Conservation (phyloP, 2,888 invertebrate genomes). For the Torymus texanus region DNA sequence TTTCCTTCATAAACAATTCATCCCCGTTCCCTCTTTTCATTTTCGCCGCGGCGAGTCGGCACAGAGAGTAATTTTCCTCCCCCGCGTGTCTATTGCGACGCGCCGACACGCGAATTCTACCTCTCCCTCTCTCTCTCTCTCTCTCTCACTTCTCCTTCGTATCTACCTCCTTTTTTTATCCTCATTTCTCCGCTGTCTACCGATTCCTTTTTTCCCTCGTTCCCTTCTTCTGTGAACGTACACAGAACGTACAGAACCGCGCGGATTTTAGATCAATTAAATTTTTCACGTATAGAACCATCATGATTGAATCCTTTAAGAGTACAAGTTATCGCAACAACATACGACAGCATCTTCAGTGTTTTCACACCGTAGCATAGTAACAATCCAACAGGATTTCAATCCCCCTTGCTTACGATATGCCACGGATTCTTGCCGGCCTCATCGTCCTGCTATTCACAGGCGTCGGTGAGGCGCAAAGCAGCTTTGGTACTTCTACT, state of each 20-base stretch:
- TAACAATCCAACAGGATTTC: too few species aligned
- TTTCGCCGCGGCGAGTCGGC: not conserved
- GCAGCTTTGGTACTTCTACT: slow-evolving; percentile 50
- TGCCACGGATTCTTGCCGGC: not conserved
- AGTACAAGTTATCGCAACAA: too few species aligned
- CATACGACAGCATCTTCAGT: not conserved
- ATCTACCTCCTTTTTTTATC: not conserved
- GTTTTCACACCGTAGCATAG: not conserved
- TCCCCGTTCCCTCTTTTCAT: slow-evolving; percentile 16
- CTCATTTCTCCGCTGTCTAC: not conserved
- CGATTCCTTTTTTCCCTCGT: too few species aligned
- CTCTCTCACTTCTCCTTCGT: slow-evolving; percentile 10
- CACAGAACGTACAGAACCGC: too few species aligned
- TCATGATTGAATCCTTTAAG: too few species aligned
- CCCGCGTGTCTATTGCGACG: not conserved
- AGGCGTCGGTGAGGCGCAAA: slow-evolving; percentile 11
- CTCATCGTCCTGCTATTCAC: slow-evolving; percentile 34
- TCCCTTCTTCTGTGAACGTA: too few species aligned
- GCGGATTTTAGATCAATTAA: too few species aligned
- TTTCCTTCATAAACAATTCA: slow-evolving; percentile 32
- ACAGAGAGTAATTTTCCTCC: not conserved
- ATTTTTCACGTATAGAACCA: too few species aligned
- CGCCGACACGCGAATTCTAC: slow-evolving; percentile 13
- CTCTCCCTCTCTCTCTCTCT: not conserved
- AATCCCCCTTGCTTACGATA: too few species aligned